Evolutionary conservation across 2,888 invertebrate species (phyloP).

Genomic region (Caenorhabditis imperialis): DNA sequence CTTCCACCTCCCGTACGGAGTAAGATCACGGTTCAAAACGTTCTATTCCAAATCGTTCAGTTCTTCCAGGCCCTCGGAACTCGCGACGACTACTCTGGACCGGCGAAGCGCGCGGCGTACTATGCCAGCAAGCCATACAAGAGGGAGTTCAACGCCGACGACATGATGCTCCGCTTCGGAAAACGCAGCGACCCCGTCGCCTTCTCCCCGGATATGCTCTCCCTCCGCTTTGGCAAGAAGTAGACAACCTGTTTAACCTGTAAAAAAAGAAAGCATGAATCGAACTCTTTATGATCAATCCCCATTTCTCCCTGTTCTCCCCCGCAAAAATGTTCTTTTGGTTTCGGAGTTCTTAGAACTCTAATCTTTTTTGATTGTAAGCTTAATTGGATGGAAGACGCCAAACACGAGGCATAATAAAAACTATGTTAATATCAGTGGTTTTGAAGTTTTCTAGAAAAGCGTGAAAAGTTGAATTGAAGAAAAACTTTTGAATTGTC

Average conservation of each 20-base stretch:
- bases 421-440: slow-evolving; percentile 7
- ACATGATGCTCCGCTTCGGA: slow-evolving; percentile 64
- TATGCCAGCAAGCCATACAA: slow-evolving; percentile 51
- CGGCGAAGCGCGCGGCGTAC: slow-evolving; percentile 38
- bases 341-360: neutral
- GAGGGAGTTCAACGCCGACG: slow-evolving; percentile 65
- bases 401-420: slow-evolving; percentile 41
- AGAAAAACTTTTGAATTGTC: neutral
- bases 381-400: slow-evolving; percentile 34
- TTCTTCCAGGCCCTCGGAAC: slow-evolving; percentile 35
- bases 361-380: neutral
- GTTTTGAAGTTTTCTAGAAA: neutral
- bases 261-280: too few relatives aligned
- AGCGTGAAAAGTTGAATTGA: neutral
- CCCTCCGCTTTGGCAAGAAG: slow-evolving; percentile 59
- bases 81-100: slow-evolving; percentile 19
- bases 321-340: too few relatives aligned
- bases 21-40: too few relatives aligned
- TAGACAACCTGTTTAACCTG: neutral
- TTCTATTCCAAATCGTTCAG: too few relatives aligned
- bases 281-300: too few relatives aligned
- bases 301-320: too few relatives aligned
- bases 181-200: slow-evolving; percentile 50
- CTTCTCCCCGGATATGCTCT: slow-evolving; percentile 57
- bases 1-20: slow-evolving; percentile 40